These are phyloP conservation scores for Caenorhabditis angaria DNA, from an alignment of 2,888 invertebrate genomes.

Conservation along the genomic window DNA sequence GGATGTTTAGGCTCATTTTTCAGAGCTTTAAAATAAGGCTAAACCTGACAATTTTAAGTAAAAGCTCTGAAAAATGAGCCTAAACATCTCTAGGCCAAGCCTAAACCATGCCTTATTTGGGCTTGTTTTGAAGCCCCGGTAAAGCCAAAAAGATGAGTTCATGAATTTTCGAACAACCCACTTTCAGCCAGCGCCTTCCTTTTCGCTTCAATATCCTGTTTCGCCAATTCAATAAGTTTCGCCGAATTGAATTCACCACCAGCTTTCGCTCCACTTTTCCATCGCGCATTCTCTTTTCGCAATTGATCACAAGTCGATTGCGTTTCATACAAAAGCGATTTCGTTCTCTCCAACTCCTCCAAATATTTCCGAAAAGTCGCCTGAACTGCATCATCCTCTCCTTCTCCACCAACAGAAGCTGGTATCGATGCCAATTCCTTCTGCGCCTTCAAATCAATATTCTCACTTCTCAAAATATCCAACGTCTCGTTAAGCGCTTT, in stretches of 20 bases:
- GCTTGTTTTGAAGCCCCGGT: not conserved
- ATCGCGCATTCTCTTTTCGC: conserved; percentile 73
- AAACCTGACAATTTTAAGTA: too few relatives aligned
- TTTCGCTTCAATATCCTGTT: conserved; percentile 55
- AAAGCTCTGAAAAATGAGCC: too few relatives aligned
- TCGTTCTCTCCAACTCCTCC: conserved; percentile 55
- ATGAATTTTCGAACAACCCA: not conserved
- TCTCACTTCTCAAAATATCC: conserved; percentile 84
- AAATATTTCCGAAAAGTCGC: conserved; percentile 42
- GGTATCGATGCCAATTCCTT: conserved; percentile 31
- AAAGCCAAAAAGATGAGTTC: not conserved
- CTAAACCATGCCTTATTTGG: not conserved
- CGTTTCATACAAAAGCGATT: conserved; percentile 86
- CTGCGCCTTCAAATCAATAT: conserved; percentile 82
- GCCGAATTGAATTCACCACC: conserved; percentile 12
- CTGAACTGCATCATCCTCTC: conserved; percentile 39
- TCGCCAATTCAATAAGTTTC: conserved; percentile 54
- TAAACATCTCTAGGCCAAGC: too few relatives aligned
- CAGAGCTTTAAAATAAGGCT: too few relatives aligned
- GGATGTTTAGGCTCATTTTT: too few relatives aligned
- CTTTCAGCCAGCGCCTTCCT: conserved; percentile 53
- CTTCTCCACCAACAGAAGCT: conserved; percentile 69
- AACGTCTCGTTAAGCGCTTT: conserved; percentile 95
- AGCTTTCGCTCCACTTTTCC: conserved; percentile 33
- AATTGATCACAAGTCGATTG: conserved; percentile 83